Conservation (phyloP, 1,140 invertebrate species). For the Drosophila micromelanica region DNA sequence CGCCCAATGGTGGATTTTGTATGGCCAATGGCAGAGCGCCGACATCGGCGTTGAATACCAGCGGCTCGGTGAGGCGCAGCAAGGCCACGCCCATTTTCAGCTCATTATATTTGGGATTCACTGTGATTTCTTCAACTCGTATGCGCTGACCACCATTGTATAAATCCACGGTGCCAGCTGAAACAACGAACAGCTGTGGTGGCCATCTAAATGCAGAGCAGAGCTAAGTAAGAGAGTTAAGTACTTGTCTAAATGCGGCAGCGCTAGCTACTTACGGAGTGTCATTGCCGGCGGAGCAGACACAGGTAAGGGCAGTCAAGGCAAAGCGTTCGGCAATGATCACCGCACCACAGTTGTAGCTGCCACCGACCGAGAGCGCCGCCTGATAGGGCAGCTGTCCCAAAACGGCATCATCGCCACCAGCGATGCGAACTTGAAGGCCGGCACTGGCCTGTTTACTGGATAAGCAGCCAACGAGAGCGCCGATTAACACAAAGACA, state of each 20-base stretch:
- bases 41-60: constrained; percentile 53
- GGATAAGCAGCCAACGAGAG: constrained; percentile 26
- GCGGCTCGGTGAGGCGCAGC: constrained; percentile 52
- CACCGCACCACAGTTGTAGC: constrained; percentile 69
- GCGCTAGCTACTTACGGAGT: constrained; percentile 40
- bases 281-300: constrained; percentile 68
- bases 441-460: neutral
- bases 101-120: constrained; percentile 64
- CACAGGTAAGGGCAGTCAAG: constrained; percentile 68
- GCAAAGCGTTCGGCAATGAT: constrained; percentile 65
- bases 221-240: no score
- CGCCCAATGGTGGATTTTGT: constrained; percentile 38
- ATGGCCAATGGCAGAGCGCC: constrained; percentile 49
- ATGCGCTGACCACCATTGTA: constrained; percentile 64
- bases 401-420: constrained; percentile 61
- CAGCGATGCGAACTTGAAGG: constrained; percentile 58
- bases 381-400: constrained; percentile 77
- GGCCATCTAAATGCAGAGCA: constrained; percentile 50
- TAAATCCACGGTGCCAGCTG: constrained; percentile 65
- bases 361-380: constrained; percentile 64
- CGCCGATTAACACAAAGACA: constrained; percentile 25
- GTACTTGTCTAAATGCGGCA: no score
- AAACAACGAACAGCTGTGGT: constrained; percentile 59
- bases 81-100: constrained; percentile 66
- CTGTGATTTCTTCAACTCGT: constrained; percentile 57